A percentile compares a stretch with the other conserved stretches of the same genome.
Evolutionary conservation across 1,140 invertebrate species (phyloP).

Genomic region (Ridgeia piscesae): DNA sequence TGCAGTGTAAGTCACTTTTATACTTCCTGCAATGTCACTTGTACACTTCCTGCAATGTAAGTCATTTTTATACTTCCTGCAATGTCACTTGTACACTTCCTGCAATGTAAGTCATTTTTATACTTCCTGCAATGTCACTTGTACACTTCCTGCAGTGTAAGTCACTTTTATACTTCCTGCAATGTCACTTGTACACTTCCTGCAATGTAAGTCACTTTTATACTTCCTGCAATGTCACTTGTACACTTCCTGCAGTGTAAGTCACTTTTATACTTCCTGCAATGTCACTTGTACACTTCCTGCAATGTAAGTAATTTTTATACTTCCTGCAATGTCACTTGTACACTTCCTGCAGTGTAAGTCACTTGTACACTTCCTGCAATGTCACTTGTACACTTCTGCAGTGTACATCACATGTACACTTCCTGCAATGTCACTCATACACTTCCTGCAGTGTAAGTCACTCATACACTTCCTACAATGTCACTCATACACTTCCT

Average conservation of each 20-base stretch:
- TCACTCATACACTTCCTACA: no score
- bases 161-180: background rate
- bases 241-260: background rate
- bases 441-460: no score
- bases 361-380: no score
- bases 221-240: background rate
- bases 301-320: background rate
- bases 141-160: background rate
- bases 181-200: background rate
- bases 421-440: no score
- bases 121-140: slow-evolving; percentile 48
- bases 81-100: slow-evolving; percentile 65
- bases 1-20: background rate
- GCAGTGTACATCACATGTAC: no score
- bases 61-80: background rate
- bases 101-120: slow-evolving; percentile 74
- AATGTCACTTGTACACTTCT: no score
- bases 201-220: background rate
- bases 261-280: background rate
- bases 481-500: no score
- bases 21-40: background rate
- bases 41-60: background rate
- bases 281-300: background rate
- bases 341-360: no score
- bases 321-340: no score